Conservation (phyloP, 1,140 invertebrate species). For the Arctopsyche grandis region DNA sequence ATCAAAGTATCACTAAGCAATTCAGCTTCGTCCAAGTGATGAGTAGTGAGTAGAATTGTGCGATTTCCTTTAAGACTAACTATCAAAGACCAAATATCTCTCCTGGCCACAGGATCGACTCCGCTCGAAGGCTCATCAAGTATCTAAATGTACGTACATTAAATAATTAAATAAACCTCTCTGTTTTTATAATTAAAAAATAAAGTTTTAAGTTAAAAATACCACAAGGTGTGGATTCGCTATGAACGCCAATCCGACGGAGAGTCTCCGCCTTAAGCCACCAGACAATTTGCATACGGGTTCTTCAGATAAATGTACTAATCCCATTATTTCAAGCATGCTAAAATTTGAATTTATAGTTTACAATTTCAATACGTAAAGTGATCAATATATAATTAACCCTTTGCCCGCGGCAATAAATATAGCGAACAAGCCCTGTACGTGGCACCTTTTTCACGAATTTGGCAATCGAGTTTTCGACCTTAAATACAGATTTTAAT, state of each 20-base stretch:
- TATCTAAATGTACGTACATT: too few relatives aligned
- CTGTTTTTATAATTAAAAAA: neutral
- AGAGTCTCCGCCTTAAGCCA: conserved; percentile 71
- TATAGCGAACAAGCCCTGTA: too few relatives aligned
- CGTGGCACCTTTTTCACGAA: neutral
- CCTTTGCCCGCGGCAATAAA: too few relatives aligned
- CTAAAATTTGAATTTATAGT: too few relatives aligned
- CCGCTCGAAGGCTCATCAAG: conserved; percentile 86
- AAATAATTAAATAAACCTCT: neutral
- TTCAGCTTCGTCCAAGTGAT: conserved; percentile 76
- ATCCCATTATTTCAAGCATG: conserved; percentile 68
- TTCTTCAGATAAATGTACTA: conserved; percentile 67
- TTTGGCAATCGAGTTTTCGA: too few relatives aligned
- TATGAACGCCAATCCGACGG: conserved; percentile 78
- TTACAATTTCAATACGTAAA: too few relatives aligned
- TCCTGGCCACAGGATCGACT: conserved; percentile 79
- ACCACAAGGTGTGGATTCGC: conserved; percentile 72
- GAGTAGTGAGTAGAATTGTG: conserved; percentile 78
- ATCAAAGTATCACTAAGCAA: conserved; percentile 73
- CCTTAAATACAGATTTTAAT: too few relatives aligned
- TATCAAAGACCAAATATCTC: conserved; percentile 82
- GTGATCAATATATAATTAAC: conserved; percentile 1
- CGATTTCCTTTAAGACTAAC: conserved; percentile 72
- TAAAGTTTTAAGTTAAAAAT: neutral
- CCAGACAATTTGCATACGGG: conserved; percentile 70